phyloP scores from a whole-genome alignment of 2,888 invertebrate species.

The Ecliptopera silaceata region DNA sequence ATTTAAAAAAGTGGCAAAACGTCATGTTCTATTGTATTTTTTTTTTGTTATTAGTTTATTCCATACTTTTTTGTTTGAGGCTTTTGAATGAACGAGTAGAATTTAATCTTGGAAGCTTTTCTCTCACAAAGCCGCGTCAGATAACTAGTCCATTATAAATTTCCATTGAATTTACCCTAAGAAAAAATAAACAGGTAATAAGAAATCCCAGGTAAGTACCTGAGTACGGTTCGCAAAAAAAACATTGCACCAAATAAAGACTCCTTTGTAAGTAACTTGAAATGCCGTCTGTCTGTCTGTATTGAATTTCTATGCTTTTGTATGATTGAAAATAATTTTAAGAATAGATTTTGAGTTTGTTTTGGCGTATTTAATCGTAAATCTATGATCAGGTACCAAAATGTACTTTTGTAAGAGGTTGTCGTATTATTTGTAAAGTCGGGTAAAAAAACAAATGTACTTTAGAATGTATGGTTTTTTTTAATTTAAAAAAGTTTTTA shows the following conservation, averaged over 20 bases:
- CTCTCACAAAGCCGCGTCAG: not conserved
- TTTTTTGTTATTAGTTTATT: not conserved
- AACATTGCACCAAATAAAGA: slow-evolving; percentile 23
- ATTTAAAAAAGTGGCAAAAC: not conserved
- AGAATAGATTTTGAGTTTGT: slow-evolving; percentile 5
- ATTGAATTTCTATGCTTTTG: slow-evolving; percentile 36
- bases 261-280: slow-evolving; percentile 21
- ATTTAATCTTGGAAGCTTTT: not conserved
- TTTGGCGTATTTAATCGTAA: slow-evolving; percentile 1
- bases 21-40: not conserved
- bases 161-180: slow-evolving; percentile 11
- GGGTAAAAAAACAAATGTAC: too few species aligned
- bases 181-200: slow-evolving; percentile 22
- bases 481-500: too few species aligned
- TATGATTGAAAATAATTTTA: slow-evolving; percentile 16
- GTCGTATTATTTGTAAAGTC: not conserved
- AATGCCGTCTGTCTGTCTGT: slow-evolving; percentile 21
- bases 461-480: too few species aligned
- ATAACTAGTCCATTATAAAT: slow-evolving; percentile 9
- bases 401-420: not conserved
- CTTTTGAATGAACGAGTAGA: not conserved
- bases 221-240: slow-evolving; percentile 35
- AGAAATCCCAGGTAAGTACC: slow-evolving; percentile 13
- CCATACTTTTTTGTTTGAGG: not conserved
- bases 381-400: not conserved